Percentiles rank a stretch among this genome's conserved stretches.
Evolutionary conservation across 2,888 invertebrate genomes (phyloP).

Genomic region (Acleris sparsana): DNA sequence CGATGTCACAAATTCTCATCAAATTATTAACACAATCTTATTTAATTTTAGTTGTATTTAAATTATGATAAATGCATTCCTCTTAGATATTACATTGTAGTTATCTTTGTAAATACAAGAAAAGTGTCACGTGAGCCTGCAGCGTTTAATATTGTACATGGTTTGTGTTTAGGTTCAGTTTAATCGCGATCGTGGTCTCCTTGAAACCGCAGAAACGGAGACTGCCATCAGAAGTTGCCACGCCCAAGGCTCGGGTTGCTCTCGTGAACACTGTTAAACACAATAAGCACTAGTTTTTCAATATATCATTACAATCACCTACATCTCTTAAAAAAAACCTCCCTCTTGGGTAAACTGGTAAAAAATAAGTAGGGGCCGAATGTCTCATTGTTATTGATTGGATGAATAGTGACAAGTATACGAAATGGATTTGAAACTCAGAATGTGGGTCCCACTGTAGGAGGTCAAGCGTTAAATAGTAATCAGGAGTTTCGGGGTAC

Average conservation of each 20-base stretch:
- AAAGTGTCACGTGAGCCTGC: constrained; percentile 46
- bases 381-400: background rate
- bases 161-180: constrained; percentile 50
- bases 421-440: background rate
- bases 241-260: constrained; percentile 81
- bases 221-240: constrained; percentile 75
- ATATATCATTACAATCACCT: background rate
- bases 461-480: background rate
- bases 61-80: constrained; percentile 71
- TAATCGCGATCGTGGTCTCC: constrained; percentile 46
- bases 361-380: background rate
- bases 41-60: constrained; percentile 54
- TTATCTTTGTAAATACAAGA: constrained; percentile 29
- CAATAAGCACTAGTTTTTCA: constrained; percentile 9
- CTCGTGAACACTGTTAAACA: constrained; percentile 84
- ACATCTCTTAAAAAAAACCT: too few species aligned
- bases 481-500: background rate
- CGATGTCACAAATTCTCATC: constrained; percentile 74
- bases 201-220: constrained; percentile 31
- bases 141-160: constrained; percentile 48
- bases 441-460: background rate
- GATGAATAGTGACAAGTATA: background rate
- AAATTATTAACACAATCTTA: constrained; percentile 70
- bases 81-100: constrained; percentile 42
- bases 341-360: too few species aligned